Evolutionary conservation across 2,888 invertebrate species (phyloP).

Genomic region (Melieria picta): DNA sequence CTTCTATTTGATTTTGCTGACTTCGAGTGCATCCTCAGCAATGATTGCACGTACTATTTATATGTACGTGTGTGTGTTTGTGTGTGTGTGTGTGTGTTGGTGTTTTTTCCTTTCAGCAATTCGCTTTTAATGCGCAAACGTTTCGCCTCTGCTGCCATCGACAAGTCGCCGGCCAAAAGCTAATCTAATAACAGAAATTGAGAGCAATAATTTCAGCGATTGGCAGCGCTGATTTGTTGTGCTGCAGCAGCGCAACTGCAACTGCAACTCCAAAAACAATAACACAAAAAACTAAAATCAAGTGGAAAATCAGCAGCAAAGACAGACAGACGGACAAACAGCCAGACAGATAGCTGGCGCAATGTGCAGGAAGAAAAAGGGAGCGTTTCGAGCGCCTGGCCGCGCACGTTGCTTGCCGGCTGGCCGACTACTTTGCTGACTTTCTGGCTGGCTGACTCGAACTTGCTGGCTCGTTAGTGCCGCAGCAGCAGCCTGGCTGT

Average conservation of each 20-base stretch:
- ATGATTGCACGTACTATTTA: not conserved
- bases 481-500: not conserved
- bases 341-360: not conserved
- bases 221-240: conserved; percentile 54
- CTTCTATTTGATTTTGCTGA: too few species aligned
- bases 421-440: not conserved
- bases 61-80: conserved; percentile 37
- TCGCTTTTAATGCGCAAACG: not conserved
- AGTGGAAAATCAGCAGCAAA: too few species aligned
- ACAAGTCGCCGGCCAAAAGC: conserved; percentile 45
- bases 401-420: not conserved
- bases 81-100: conserved; percentile 31
- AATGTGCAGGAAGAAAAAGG: conserved; percentile 5
- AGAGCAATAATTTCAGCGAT: conserved; percentile 61
- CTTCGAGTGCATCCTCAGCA: not conserved
- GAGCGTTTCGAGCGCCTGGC: not conserved
- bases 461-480: not conserved
- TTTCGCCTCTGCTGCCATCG: not conserved
- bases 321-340: too few species aligned
- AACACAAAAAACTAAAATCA: not conserved
- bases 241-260: not conserved
- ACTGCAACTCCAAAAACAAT: not conserved
- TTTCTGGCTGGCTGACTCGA: not conserved
- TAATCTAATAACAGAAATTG: conserved; percentile 63
- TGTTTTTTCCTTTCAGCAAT: not conserved